These are phyloP conservation scores for Octomys mimax DNA, from an alignment of 2,797 vertebrate genomes.

Conservation along the genomic window DNA sequence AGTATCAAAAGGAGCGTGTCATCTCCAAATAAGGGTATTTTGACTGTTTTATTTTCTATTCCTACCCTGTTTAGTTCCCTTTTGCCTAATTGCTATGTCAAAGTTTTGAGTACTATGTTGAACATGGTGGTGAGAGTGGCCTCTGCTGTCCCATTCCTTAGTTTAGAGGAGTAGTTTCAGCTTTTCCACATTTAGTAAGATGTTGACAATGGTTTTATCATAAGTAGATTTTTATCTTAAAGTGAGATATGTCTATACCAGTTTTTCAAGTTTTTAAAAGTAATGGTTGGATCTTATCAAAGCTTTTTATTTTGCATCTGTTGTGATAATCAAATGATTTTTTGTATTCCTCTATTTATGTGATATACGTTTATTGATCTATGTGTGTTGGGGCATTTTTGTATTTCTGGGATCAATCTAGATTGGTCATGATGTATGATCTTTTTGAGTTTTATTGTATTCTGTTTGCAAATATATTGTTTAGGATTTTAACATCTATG, in stretches of 20 bases:
- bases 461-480: neutral
- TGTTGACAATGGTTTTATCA: too few relatives aligned
- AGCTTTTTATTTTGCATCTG: neutral
- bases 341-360: neutral
- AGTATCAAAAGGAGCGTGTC: neutral
- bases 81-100: neutral
- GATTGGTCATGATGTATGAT: neutral
- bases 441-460: neutral
- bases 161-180: neutral
- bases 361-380: neutral
- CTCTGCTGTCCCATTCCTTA: neutral
- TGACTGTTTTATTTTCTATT: neutral
- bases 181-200: neutral
- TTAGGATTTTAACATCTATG: neutral
- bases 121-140: neutral
- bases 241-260: neutral
- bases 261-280: neutral
- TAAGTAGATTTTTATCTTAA: neutral
- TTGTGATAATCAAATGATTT: neutral
- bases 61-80: neutral
- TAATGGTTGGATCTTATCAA: neutral
- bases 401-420: neutral
- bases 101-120: neutral
- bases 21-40: neutral
- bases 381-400: neutral